A percentile compares a stretch with the other conserved stretches of the same genome.
These are phyloP conservation scores for Lasioglossum calceatum DNA, from an alignment of 2,888 invertebrate species.

Conservation along the genomic window DNA sequence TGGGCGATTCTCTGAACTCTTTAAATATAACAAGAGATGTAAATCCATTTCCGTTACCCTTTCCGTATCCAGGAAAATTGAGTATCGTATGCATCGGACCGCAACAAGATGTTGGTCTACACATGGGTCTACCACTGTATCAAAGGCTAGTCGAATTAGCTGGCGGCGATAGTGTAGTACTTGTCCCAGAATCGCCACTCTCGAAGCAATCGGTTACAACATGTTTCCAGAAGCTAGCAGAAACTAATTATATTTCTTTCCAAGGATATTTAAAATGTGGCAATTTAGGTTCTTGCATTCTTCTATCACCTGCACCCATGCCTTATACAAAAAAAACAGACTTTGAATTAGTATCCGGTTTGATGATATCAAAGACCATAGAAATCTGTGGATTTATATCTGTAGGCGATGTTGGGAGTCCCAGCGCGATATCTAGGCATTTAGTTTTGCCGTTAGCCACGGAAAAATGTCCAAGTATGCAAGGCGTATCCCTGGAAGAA, in stretches of 20 bases:
- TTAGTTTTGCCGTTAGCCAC: constrained; percentile 91
- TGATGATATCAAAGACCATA: constrained; percentile 89
- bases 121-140: constrained; percentile 89
- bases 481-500: constrained; percentile 84
- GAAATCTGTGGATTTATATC: constrained; percentile 95
- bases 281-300: constrained; percentile 89
- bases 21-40: constrained; percentile 83
- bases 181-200: constrained; percentile 86
- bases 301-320: constrained; percentile 91
- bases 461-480: constrained; percentile 83
- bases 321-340: constrained; percentile 87
- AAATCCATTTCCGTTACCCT: constrained; percentile 89
- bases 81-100: constrained; percentile 90
- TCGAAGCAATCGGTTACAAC: constrained; percentile 82
- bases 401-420: constrained; percentile 95
- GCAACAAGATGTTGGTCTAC: constrained; percentile 84
- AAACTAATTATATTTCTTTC: constrained; percentile 90
- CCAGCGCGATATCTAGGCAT: constrained; percentile 95
- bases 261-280: constrained; percentile 91
- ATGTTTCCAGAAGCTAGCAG: constrained; percentile 87
- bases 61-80: constrained; percentile 92
- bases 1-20: constrained; percentile 86
- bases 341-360: constrained; percentile 87
- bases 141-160: constrained; percentile 92
- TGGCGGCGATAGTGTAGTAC: constrained; percentile 88